Percentiles rank a stretch among this genome's conserved stretches.
Conservation (phyloP, 2,888 invertebrate species). For the Cephus nigrinus region DNA sequence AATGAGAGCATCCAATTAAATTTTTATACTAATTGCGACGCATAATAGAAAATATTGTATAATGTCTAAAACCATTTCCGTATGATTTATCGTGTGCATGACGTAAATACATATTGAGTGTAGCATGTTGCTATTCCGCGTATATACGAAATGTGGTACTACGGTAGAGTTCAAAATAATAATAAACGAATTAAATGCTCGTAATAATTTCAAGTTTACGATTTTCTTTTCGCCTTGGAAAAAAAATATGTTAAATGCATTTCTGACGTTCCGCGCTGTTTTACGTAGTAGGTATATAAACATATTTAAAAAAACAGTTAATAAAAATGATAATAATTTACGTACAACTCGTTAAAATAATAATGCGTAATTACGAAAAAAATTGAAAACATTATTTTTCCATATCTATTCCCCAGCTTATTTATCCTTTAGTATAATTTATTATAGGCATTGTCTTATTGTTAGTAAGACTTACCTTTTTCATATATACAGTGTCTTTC, state of each 20-base stretch:
- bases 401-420: too few species aligned
- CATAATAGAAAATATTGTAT: too few species aligned
- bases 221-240: neutral
- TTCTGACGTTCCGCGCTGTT: neutral
- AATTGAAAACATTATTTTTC: too few species aligned
- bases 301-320: neutral
- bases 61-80: neutral
- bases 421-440: too few species aligned
- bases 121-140: neutral
- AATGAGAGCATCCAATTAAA: neutral
- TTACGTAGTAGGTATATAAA: neutral
- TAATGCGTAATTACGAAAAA: too few species aligned
- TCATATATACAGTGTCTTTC: too few species aligned
- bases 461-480: too few species aligned
- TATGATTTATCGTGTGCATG: neutral
- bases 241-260: neutral
- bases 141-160: neutral
- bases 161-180: neutral
- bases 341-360: neutral
- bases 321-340: neutral
- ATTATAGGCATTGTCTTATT: neutral
- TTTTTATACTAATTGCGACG: too few species aligned
- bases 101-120: neutral
- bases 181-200: neutral
- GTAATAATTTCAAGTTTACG: neutral